Evolutionary conservation across 2,113 vertebrate species (phyloP), one percentile per base, ranked within the genome.

Genomic region (Mobula birostris): DNA sequence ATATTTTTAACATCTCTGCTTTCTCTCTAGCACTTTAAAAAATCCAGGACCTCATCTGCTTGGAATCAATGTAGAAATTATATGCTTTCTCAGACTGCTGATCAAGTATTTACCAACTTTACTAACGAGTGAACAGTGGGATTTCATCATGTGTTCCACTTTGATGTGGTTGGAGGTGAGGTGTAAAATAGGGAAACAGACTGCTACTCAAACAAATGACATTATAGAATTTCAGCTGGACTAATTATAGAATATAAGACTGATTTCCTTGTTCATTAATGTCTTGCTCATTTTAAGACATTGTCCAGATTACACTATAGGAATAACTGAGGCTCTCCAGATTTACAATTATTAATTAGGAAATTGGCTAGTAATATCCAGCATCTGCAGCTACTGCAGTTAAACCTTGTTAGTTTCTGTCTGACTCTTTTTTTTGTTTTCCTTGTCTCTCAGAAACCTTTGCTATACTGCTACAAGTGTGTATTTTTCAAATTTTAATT

Each of bases 121-220:
- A 88, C 96, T 99, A 80, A 95, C 96, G 0, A 96, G 96, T 94
- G 96, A 87, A 0, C 98, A 99, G 83, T 99, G 99, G 99, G 99
- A 99, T 95, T 99, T 99, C 72, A 94, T 99, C 94, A 97, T 99
- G 96, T 99, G 99, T 95, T 98, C 98, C 58, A 98, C 98, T 98
- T 95, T 99, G 95, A 97, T 98, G 40, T 99, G 99, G 99, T 94
- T 99, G 95, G 98, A 99, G 98, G 99, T 99, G 96, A 97, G 95
- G 94, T 63, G 24, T 61, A 76, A 70, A 93, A 93, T 32, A 74
- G 48, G 1, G 4, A 24, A 14, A 90, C 87, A 27, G 48, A 56
- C 83, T 87, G 58, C 27, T 63, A n/a, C 85, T 63, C 85, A 32
- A 15, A 63, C n/a, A 32, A n/a, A n/a, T 88, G 85, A 88, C 12